Evolutionary conservation across 2,113 vertebrate species (phyloP).

Genomic region (Chunga burmeisteri): DNA sequence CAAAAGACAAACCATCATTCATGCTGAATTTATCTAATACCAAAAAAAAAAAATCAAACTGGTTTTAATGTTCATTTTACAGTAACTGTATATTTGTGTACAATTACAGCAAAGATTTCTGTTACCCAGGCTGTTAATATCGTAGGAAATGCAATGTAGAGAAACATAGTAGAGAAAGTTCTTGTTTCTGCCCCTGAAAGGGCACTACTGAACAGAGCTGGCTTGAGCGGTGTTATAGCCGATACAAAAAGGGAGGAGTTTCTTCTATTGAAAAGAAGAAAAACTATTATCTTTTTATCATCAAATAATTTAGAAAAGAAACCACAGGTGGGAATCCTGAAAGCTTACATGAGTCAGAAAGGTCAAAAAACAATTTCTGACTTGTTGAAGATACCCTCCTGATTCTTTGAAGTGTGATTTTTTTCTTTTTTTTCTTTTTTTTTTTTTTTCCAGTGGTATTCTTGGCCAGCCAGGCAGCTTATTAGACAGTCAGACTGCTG

Average conservation of each 20-base stretch:
- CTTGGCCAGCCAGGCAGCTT: slow-evolving; percentile 5
- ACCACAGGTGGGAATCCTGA: slow-evolving; percentile 58
- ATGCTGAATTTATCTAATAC: neutral
- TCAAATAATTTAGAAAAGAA: slow-evolving; percentile 60
- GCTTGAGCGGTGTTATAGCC: neutral
- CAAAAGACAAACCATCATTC: neutral
- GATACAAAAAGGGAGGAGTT: slow-evolving; percentile 38
- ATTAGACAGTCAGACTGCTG: slow-evolving; percentile 22
- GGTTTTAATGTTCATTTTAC: neutral
- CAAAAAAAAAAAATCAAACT: neutral
- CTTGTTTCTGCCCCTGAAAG: neutral
- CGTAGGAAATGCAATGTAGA: neutral
- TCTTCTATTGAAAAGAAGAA: slow-evolving; percentile 41
- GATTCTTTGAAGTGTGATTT: slow-evolving; percentile 45
- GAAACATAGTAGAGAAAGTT: neutral
- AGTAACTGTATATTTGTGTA: neutral
- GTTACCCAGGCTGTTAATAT: neutral
- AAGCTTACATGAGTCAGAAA: slow-evolving; percentile 57
- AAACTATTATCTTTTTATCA: slow-evolving; percentile 56
- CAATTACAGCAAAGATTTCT: neutral
- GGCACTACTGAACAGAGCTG: neutral
- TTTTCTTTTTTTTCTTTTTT: neutral
- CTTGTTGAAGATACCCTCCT: slow-evolving; percentile 62
- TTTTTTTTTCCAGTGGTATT: neutral
- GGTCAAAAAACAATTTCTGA: slow-evolving; percentile 67